Conservation (phyloP, 2,113 vertebrate species). For the Embiotoca jacksoni region DNA sequence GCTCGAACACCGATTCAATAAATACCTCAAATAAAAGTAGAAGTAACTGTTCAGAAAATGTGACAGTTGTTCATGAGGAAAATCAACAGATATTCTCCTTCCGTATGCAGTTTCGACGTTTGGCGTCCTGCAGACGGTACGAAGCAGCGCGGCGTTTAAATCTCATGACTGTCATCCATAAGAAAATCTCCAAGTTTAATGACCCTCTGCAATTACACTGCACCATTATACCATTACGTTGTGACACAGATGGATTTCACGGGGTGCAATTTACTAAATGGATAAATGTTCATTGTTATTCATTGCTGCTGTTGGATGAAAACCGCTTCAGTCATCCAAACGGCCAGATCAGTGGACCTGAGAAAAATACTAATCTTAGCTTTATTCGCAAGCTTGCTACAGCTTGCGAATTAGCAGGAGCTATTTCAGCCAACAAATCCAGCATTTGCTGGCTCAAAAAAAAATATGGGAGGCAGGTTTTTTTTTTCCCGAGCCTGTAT, state of each 20-base stretch:
- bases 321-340: background rate
- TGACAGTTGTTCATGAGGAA: no score
- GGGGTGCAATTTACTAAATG: conserved; percentile 8
- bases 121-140: background rate
- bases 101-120: background rate
- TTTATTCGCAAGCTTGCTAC: no score
- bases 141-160: background rate
- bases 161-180: conserved; percentile 29
- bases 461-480: no score
- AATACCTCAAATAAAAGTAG: no score
- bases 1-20: no score
- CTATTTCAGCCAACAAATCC: no score
- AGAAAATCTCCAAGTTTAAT: conserved; percentile 26
- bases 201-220: conserved; percentile 33
- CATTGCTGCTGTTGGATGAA: background rate
- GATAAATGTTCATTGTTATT: conserved; percentile 18
- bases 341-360: background rate
- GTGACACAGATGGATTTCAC: conserved; percentile 30
- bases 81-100: background rate
- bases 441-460: no score
- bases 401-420: no score
- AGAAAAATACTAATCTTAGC: no score
- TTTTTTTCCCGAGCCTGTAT: no score
- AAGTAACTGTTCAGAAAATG: no score
- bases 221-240: conserved; percentile 19